Percentiles rank a stretch among this genome's conserved stretches.
These are phyloP conservation scores for Condylostylus longicornis DNA, from an alignment of 1,140 invertebrate genomes.

Conservation along the genomic window DNA sequence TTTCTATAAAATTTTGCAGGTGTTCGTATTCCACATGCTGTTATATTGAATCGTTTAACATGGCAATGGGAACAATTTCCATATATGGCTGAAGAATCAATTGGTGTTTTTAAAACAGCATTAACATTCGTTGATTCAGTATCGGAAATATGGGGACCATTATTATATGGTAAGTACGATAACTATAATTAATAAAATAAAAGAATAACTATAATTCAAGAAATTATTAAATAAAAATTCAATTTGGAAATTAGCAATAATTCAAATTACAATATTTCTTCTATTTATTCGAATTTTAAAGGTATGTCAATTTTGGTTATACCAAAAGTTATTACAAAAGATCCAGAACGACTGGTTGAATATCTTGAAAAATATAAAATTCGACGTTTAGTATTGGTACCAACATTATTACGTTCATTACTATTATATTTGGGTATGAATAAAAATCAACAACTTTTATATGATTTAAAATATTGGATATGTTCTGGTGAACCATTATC, in stretches of 20 bases:
- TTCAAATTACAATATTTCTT: too few species aligned
- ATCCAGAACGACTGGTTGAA: constrained; percentile 54
- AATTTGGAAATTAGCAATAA: too few species aligned
- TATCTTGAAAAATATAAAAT: constrained; percentile 55
- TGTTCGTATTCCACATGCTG: constrained; percentile 65
- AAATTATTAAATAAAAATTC: neutral
- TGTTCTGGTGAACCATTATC: constrained; percentile 67
- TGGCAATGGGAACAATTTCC: constrained; percentile 76
- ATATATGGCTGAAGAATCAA: constrained; percentile 44
- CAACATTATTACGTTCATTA: constrained; percentile 62
- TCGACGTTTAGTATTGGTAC: constrained; percentile 62
- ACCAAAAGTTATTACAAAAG: constrained; percentile 49
- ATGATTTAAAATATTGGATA: constrained; percentile 55
- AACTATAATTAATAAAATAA: neutral
- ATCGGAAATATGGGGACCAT: constrained; percentile 68
- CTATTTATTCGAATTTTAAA: too few species aligned
- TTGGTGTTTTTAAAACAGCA: constrained; percentile 73
- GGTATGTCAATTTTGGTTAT: constrained; percentile 48
- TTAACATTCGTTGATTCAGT: constrained; percentile 79
- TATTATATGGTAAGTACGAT: constrained; percentile 47
- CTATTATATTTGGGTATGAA: constrained; percentile 49
- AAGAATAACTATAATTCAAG: too few species aligned
- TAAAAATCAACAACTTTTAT: constrained; percentile 27
- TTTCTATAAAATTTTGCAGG: too few species aligned
- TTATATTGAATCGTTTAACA: constrained; percentile 58